These are phyloP conservation scores for Tenthredo distinguenda DNA, from an alignment of 2,888 invertebrate species.

Conservation along the genomic window DNA sequence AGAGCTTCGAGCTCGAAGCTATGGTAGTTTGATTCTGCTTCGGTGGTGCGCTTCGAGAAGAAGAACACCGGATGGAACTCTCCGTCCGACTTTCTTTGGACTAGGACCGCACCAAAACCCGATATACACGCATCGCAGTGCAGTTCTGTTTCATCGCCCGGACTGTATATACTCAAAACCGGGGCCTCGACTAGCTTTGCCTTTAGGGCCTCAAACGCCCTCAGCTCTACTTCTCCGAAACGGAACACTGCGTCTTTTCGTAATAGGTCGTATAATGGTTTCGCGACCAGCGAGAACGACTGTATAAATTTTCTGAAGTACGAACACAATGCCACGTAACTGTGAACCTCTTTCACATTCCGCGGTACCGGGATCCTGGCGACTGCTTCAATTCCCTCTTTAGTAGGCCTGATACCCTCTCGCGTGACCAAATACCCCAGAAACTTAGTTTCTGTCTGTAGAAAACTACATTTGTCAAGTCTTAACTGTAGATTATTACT, in stretches of 20 bases:
- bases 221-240: conserved; percentile 60
- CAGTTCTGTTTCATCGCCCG: conserved; percentile 56
- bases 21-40: conserved; percentile 55
- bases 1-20: conserved; percentile 61
- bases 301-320: conserved; percentile 63
- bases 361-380: conserved; percentile 42
- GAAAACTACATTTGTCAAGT: conserved; percentile 19
- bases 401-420: not conserved
- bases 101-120: conserved; percentile 42
- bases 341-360: conserved; percentile 54
- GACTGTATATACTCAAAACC: conserved; percentile 65
- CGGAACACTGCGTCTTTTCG: conserved; percentile 58
- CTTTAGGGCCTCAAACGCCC: conserved; percentile 59
- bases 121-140: conserved; percentile 44
- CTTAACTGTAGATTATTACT: no score
- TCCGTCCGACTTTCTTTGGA: conserved; percentile 15
- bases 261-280: conserved; percentile 63
- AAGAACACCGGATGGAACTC: conserved; percentile 45
- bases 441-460: conserved; percentile 12
- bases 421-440: not conserved
- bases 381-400: not conserved
- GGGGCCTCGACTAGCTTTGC: conserved; percentile 57
- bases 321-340: conserved; percentile 60
- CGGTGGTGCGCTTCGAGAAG: conserved; percentile 48
- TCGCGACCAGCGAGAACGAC: conserved; percentile 60